Conservation (phyloP, 2,113 vertebrate genomes). For the Lepisosteus oculatus region DNA sequence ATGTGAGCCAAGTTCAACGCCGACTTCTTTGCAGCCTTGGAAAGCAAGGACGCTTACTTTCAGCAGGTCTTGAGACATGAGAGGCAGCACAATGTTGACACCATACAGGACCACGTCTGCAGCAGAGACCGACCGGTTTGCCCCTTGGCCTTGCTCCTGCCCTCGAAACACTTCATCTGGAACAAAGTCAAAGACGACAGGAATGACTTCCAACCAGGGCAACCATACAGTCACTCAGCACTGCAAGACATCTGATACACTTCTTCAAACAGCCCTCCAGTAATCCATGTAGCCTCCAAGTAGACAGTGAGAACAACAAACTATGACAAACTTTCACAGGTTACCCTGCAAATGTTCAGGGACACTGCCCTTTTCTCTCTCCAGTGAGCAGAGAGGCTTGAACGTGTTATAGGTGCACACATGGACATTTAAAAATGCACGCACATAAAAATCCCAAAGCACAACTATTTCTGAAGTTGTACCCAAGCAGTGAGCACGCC, state of each 20-base stretch:
- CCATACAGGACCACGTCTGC: slow-evolving; percentile 96
- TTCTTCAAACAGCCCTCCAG: too few species aligned
- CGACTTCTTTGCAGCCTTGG: background rate
- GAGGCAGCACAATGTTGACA: slow-evolving; percentile 91
- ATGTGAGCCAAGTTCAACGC: too few species aligned
- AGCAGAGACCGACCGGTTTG: slow-evolving; percentile 83
- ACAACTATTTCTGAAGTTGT: background rate
- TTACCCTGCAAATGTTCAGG: too few species aligned
- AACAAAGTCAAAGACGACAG: too few species aligned
- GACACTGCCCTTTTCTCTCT: too few species aligned
- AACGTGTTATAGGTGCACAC: slow-evolving; percentile 12
- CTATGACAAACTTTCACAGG: too few species aligned
- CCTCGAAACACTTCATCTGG: slow-evolving; percentile 93
- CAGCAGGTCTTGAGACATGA: slow-evolving; percentile 97
- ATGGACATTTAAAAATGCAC: background rate
- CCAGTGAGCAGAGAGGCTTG: too few species aligned
- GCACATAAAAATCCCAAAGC: background rate
- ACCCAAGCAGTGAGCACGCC: background rate
- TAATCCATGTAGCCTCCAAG: too few species aligned
- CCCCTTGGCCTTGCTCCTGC: slow-evolving; percentile 85
- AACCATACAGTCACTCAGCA: too few species aligned
- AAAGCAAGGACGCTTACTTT: slow-evolving; percentile 67
- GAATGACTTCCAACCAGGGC: too few species aligned
- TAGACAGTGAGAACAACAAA: too few species aligned
- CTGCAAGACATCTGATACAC: too few species aligned